A percentile compares a stretch with the other conserved stretches of the same genome.
These are phyloP conservation scores for Sesia apiformis DNA, from an alignment of 2,888 invertebrate genomes.

Conservation along the genomic window DNA sequence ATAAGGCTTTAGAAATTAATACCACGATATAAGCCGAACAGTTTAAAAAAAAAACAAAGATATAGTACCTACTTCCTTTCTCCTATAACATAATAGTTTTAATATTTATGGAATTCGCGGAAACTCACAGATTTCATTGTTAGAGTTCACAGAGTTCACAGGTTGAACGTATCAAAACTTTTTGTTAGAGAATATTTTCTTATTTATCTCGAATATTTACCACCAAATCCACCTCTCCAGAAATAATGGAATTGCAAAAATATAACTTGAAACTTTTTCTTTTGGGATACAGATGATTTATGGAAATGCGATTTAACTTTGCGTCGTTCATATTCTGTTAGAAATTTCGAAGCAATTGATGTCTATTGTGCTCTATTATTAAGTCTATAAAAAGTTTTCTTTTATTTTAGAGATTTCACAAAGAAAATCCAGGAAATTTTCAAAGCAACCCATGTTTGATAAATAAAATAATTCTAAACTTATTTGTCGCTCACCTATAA, in stretches of 20 bases:
- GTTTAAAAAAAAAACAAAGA: no score
- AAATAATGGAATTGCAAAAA: background rate
- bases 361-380: background rate
- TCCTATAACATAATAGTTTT: no score
- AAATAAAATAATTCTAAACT: background rate
- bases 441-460: background rate
- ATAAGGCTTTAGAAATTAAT: no score
- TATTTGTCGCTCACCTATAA: background rate
- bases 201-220: no score
- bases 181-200: no score
- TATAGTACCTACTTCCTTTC: no score
- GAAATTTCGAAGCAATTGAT: background rate
- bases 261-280: background rate
- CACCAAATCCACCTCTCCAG: no score
- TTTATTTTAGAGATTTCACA: background rate
- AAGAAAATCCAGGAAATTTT: background rate
- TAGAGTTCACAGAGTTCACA: no score
- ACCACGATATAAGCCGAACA: no score
- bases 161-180: no score
- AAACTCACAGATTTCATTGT: no score
- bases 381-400: background rate
- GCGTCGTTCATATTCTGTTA: background rate
- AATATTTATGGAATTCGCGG: no score
- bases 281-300: background rate
- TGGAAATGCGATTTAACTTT: conserved; percentile 2